Conservation (phyloP, 2,113 vertebrate species). For the Catharus bicknelli region DNA sequence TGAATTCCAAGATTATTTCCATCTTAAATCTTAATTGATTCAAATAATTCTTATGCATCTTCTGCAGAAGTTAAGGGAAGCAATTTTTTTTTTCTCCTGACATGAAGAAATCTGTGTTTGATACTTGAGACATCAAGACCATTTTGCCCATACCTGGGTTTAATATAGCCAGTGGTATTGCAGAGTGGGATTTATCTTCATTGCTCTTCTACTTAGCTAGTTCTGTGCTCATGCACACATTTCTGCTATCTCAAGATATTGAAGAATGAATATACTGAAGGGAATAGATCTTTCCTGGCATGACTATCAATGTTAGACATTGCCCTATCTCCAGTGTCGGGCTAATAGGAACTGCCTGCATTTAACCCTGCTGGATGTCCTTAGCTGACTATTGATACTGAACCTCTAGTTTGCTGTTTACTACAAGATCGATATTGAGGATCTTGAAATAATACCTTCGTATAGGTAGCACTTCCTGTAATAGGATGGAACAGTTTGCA, state of each 20-base stretch:
- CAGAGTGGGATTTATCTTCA: not conserved
- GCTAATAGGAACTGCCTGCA: not conserved
- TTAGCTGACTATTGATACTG: not conserved
- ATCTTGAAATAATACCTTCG: not conserved
- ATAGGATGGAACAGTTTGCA: not conserved
- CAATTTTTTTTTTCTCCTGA: not conserved
- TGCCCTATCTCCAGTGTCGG: not conserved
- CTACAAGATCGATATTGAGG: not conserved
- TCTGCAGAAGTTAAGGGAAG: not conserved
- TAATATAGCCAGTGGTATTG: not conserved
- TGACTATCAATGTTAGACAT: not conserved
- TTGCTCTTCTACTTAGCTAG: not conserved
- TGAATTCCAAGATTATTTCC: not conserved
- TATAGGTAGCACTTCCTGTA: not conserved
- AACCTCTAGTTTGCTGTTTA: not conserved
- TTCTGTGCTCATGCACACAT: not conserved
- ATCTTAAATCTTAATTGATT: not conserved
- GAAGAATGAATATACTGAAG: not conserved
- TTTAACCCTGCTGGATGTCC: not conserved
- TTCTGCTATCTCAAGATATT: not conserved
- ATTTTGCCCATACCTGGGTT: not conserved
- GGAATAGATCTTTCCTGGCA: not conserved
- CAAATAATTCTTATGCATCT: not conserved
- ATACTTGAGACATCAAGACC: not conserved
- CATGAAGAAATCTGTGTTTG: not conserved